These are phyloP conservation scores for Rotaria sp. DNA, from an alignment of 2,888 invertebrate species.

Conservation along the genomic window DNA sequence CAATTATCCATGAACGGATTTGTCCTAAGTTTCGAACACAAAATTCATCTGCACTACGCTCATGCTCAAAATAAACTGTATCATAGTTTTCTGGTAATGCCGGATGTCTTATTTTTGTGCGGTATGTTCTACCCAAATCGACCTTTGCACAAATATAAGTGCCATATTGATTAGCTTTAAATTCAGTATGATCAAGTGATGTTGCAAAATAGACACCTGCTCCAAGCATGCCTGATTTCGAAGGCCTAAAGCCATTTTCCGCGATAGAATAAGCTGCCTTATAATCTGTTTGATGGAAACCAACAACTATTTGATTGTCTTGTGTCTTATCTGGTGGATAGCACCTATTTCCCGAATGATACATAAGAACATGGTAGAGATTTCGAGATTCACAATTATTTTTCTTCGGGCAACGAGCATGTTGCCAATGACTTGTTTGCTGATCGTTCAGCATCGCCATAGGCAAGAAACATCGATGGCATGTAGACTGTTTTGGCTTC, in stretches of 20 bases:
- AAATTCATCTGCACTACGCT: background rate
- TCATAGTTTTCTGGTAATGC: background rate
- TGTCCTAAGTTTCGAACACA: background rate
- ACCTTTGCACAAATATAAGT: background rate
- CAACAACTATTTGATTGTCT: background rate
- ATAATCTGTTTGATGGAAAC: background rate
- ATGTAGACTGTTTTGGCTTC: background rate
- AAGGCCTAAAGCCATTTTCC: background rate
- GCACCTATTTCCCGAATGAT: background rate
- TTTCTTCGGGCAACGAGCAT: background rate
- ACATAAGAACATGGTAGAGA: background rate
- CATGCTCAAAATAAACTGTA: background rate
- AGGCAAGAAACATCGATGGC: background rate
- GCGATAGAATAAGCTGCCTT: background rate
- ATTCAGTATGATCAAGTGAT: background rate
- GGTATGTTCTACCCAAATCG: background rate
- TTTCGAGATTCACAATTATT: background rate
- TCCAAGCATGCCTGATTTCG: background rate
- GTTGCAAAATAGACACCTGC: background rate
- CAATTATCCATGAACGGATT: background rate
- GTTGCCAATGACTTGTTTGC: background rate
- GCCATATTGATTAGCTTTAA: background rate
- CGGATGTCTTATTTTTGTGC: background rate
- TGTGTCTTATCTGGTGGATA: background rate
- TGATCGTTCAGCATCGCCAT: background rate